Base-by-base conservation (phyloP, 2,888 invertebrate species). In the Hedya salicella region DNA sequence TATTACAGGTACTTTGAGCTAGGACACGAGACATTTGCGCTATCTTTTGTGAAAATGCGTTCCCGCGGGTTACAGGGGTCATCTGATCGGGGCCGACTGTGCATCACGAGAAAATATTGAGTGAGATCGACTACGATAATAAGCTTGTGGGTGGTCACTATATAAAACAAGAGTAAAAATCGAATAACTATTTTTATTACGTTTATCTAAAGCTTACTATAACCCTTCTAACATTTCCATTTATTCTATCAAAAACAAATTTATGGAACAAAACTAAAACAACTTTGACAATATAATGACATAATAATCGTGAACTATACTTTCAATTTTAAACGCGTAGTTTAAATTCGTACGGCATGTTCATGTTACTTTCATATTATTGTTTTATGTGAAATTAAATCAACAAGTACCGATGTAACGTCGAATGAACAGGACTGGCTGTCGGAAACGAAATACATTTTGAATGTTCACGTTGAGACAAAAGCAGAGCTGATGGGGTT, bases 101-200 rank as follows among this genome's bases (percentile, higher is more conserved):
- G 79, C 79, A 83, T 85, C 83, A 83, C 78, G 81, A 83, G 86
- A 86, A 88, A 88, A 89, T 87, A 87, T 82, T 82, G 84, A 82
- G 78, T 79, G 75, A 85, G 84, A 87, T 86, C 79, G 80, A 77
- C 77, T 72, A 69, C 81, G 86, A 86, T 85, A 82, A 70, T 72
- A 71, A 70, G 71, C 73, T 76, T 75, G 69, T 72, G 77, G 77
- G 77, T 76, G 79, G 78, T 75, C 78, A 78, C 71, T 78, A 71
- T 73, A 73, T 75, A 74, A 75, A 73, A 77, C 72, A 74, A 76
- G 73, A 77, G 74, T 71, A 79, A 75, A 64, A 71, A 70, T 70
- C 72, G 36, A 39, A 3, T n/a, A n/a, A 19, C 48, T 39, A 46
- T 36, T 52, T 36, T 17, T 25, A 44, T 59, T 52, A 52, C 32